phyloP scores from a whole-genome alignment of 1,140 invertebrate species.

The Contarinia nasturtii region DNA sequence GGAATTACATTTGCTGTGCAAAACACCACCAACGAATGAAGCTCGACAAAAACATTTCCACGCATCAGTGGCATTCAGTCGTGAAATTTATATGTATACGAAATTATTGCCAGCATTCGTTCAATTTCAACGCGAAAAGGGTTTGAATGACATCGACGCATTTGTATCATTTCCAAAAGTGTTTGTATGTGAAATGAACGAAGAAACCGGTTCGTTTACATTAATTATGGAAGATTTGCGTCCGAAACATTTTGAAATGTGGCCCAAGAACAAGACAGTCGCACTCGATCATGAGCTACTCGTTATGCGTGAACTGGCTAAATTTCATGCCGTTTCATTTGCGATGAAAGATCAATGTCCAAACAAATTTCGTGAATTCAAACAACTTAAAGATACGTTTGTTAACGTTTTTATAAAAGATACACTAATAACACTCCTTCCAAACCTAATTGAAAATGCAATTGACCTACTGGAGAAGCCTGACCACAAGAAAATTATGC shows the following conservation, averaged over 20 bases:
- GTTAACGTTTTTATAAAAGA: too few species aligned
- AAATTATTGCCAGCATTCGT: not conserved
- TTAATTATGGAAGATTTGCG: slow-evolving; percentile 24
- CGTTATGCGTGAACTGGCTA: slow-evolving; percentile 18
- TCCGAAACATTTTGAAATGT: slow-evolving; percentile 13
- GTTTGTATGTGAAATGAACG: slow-evolving; percentile 7
- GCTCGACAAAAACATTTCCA: not conserved
- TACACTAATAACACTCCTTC: too few species aligned
- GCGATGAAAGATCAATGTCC: slow-evolving; percentile 16
- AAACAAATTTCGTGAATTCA: slow-evolving; percentile 10
- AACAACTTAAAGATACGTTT: slow-evolving; percentile 7
- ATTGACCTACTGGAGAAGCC: too few species aligned
- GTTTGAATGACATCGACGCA: not conserved
- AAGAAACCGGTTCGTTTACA: slow-evolving; percentile 14
- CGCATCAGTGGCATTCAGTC: not conserved
- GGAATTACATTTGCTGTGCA: not conserved
- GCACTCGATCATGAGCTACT: slow-evolving; percentile 18
- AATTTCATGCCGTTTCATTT: slow-evolving; percentile 23
- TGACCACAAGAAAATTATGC: too few species aligned
- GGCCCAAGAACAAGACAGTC: slow-evolving; percentile 15
- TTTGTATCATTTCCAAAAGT: slow-evolving; percentile 2
- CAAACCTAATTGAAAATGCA: too few species aligned
- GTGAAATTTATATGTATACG: slow-evolving; percentile 1
- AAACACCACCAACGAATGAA: not conserved
- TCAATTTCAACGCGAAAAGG: slow-evolving; percentile 1